Percentiles rank a stretch among this genome's conserved stretches.
Evolutionary conservation across 1,140 invertebrate species (phyloP).

Genomic region (Idris sp.): DNA sequence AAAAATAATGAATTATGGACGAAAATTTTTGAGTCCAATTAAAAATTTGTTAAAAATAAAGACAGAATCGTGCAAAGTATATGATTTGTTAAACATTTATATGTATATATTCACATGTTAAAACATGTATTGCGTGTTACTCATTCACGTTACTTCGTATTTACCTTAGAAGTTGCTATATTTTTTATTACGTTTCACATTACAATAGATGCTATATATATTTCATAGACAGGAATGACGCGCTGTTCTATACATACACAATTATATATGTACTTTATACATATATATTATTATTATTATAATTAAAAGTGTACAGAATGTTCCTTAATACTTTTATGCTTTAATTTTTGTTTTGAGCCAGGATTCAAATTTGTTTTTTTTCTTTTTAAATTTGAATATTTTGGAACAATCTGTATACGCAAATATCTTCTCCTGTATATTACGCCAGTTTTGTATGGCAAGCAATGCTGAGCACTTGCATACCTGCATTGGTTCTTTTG

Average conservation of each 20-base stretch:
- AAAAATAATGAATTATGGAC: conserved; percentile 7
- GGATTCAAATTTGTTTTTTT: no score
- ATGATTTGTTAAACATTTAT: conserved; percentile 27
- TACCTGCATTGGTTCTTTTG: conserved; percentile 64
- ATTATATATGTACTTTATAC: conserved; percentile 37
- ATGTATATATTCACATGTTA: conserved; percentile 44
- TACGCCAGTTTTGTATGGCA: conserved; percentile 76
- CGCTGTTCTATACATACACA: conserved; percentile 45
- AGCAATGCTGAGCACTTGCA: conserved; percentile 75
- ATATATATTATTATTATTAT: conserved; percentile 32
- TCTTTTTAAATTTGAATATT: conserved; percentile 31
- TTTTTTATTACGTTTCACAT: conserved; percentile 59
- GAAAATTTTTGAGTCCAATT: no score
- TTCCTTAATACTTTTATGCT: conserved; percentile 30
- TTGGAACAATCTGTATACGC: conserved; percentile 53
- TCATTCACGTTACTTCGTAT: conserved; percentile 53
- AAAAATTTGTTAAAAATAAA: no score
- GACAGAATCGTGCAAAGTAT: conserved; percentile 3
- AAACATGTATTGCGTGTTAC: conserved; percentile 54
- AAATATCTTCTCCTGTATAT: conserved; percentile 68
- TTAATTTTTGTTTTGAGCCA: conserved; percentile 16
- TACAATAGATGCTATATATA: conserved; percentile 62
- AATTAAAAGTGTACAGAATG: conserved; percentile 32
- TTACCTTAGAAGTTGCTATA: conserved; percentile 50
- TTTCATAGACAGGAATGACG: conserved; percentile 57